Percentiles rank a stretch among this genome's conserved stretches.
These are phyloP conservation scores for Diachasma alloeum DNA, from an alignment of 1,140 invertebrate genomes.

Conservation along the genomic window DNA sequence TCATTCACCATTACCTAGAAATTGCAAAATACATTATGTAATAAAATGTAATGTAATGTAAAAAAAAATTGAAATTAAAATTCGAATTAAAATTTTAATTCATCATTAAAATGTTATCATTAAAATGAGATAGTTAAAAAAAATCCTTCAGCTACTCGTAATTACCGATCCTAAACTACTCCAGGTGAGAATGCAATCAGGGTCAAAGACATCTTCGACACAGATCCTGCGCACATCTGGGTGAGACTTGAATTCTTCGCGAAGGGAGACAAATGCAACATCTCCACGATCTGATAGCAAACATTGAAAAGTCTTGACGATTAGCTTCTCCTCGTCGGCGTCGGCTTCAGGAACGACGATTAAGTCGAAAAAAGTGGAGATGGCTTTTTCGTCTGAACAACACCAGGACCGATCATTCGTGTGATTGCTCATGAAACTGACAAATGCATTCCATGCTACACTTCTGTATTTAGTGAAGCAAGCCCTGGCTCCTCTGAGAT, in stretches of 20 bases:
- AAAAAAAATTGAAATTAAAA: background rate
- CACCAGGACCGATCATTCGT: constrained; percentile 42
- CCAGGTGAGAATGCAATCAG: constrained; percentile 76
- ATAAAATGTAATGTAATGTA: no score
- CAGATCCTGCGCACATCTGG: constrained; percentile 54
- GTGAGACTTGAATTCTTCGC: background rate
- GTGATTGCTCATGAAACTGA: constrained; percentile 58
- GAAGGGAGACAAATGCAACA: constrained; percentile 83
- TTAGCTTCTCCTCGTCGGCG: constrained; percentile 50
- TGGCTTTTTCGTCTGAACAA: constrained; percentile 59
- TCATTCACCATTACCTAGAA: constrained; percentile 67
- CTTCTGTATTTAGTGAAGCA: constrained; percentile 76
- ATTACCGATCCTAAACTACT: constrained; percentile 67
- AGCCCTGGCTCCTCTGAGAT: constrained; percentile 73
- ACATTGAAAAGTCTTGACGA: constrained; percentile 76
- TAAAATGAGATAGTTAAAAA: background rate
- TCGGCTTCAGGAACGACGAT: constrained; percentile 26
- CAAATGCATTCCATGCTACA: constrained; percentile 70
- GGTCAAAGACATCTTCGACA: constrained; percentile 55
- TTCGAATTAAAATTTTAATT: constrained; percentile 16
- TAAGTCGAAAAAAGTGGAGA: constrained; percentile 70
- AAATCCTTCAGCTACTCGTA: background rate
- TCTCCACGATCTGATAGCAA: constrained; percentile 81
- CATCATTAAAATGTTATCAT: background rate
- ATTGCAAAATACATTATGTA: no score